Base-by-base conservation (phyloP, 2,797 vertebrate species). In the Coilia nasus region DNA sequence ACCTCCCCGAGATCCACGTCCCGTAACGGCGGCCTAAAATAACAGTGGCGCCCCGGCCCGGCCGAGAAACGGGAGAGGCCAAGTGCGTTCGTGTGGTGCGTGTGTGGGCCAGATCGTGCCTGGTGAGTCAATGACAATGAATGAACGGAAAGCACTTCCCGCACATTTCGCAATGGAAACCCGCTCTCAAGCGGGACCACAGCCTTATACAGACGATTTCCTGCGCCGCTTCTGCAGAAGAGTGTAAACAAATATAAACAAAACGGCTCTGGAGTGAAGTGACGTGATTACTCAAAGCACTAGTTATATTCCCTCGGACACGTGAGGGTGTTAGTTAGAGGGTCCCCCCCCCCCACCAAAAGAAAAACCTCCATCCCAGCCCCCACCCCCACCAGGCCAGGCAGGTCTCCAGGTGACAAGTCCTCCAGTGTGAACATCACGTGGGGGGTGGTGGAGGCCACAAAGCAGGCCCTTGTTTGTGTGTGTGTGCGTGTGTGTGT, bases 11-110 rank as follows among this genome's bases (percentile, higher is more conserved):
- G 93, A 93, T 95, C 91, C 92, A 88, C 93, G 94, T 95, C 92
- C 94, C 92, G 92, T 94, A 93, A 94, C 89, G 90, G 91, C 93
- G 91, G 92, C 92, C 92, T 90, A 90, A 91, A 93, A 95, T 94
- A 93, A 92, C 91, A 92, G 91, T 92, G 87, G 35, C 35, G 35
- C 50, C 50, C 50, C 7, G 2, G 2, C 90, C 89, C 85, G 80
- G 90, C 88, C 89, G 90, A 90, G 82, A 60, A 59, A 57, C 31
- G 15, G 82, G 81, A 81, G 46, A 35, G 21, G 35, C 85, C 19
- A 31, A 41, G 71, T 41, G 62, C 12, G 62, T 31, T 21, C 6
- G 64, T 35, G 28, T 17, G 67, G 15, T 54, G 50, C 7, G 50
- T 87, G 88, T 54, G 14, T 54, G 50, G 50, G 50, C 50, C 50